Evolutionary conservation across 2,113 vertebrate genomes (phyloP).

Genomic region (Mormoops blainvillei): DNA sequence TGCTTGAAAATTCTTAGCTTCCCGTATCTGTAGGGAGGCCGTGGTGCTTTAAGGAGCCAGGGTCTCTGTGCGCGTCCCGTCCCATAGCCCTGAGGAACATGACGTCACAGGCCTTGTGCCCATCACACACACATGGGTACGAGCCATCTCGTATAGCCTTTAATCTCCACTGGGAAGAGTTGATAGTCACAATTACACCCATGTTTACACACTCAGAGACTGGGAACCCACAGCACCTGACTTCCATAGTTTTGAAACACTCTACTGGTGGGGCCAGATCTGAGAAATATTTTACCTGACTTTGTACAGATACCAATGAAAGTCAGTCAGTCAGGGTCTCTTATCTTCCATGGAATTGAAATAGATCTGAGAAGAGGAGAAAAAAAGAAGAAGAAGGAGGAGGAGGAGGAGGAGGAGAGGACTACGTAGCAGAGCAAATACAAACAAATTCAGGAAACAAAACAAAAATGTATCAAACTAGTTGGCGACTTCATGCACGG

Average conservation of each 20-base stretch:
- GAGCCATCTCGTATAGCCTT: background rate
- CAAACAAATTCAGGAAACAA: background rate
- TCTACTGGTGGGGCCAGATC: background rate
- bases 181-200: background rate
- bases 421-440: background rate
- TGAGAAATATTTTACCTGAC: background rate
- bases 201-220: background rate
- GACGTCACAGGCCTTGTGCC: rapidly evolving
- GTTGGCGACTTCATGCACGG: background rate
- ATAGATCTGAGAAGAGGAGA: background rate
- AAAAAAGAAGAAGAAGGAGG: too few species aligned
- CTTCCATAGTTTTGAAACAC: background rate
- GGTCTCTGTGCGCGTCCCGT: rapidly evolving
- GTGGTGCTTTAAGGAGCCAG: rapidly evolving
- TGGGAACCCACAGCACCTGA: background rate
- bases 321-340: background rate
- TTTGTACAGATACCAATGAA: rapidly evolving
- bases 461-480: background rate
- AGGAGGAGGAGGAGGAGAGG: background rate
- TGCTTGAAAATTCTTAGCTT: background rate
- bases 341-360: background rate
- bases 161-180: background rate
- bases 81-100: rapidly evolving
- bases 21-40: background rate
- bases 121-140: rapidly evolving